phyloP scores from a whole-genome alignment of 1,140 invertebrate genomes.

The Brevipalpus yothersi region DNA sequence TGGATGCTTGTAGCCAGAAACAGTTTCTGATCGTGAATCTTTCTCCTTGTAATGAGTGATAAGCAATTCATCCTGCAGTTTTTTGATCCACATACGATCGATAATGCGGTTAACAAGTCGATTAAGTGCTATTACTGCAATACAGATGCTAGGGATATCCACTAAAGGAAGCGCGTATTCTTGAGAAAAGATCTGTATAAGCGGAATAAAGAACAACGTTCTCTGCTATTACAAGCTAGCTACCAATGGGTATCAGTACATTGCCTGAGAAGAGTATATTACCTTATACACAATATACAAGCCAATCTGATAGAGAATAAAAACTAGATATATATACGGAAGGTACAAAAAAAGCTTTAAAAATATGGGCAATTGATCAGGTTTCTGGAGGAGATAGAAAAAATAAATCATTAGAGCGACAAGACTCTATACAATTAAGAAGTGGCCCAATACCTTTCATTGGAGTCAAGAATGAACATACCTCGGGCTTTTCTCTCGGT shows the following conservation, averaged over 20 bases:
- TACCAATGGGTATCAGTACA: not conserved
- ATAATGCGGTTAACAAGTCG: conserved; percentile 64
- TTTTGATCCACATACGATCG: conserved; percentile 50
- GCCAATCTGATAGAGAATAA: conserved; percentile 67
- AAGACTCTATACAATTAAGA: no score
- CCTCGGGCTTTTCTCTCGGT: no score
- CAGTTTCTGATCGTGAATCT: conserved; percentile 21
- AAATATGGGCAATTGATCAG: conserved; percentile 65
- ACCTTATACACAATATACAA: conserved; percentile 66
- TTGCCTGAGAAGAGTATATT: conserved; percentile 11
- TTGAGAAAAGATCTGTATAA: conserved; percentile 77
- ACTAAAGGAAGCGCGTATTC: conserved; percentile 83
- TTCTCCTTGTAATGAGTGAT: conserved; percentile 40
- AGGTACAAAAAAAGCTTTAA: conserved; percentile 87
- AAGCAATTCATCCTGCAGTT: conserved; percentile 56
- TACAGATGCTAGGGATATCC: conserved; percentile 81
- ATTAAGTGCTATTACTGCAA: conserved; percentile 71
- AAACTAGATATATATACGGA: conserved; percentile 86
- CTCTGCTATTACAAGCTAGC: no score
- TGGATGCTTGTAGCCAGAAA: conserved; percentile 73
- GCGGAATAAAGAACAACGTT: conserved; percentile 16
- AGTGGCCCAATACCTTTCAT: no score
- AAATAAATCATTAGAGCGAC: not conserved
- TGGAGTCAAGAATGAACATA: not conserved
- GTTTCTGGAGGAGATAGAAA: conserved; percentile 36